phyloP scores from a whole-genome alignment of 2,113 vertebrate species.

The Atractosteus spatula region DNA sequence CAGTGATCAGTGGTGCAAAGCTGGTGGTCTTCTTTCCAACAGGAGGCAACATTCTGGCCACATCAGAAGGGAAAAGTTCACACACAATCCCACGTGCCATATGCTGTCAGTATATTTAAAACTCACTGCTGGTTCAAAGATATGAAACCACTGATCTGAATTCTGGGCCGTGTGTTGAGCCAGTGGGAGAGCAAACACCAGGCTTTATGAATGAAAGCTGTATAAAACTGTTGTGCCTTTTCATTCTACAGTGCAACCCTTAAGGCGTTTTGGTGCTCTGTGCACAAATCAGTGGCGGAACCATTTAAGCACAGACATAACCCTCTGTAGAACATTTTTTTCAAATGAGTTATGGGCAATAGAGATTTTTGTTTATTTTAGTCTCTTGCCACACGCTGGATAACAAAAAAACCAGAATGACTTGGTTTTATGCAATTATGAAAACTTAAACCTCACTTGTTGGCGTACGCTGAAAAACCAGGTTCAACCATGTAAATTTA shows the following conservation, averaged over 20 bases:
- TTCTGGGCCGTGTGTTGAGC: not conserved
- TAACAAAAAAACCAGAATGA: too few relatives aligned
- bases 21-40: constrained; percentile 9
- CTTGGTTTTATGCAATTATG: too few relatives aligned
- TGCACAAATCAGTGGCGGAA: too few relatives aligned
- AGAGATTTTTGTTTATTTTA: too few relatives aligned
- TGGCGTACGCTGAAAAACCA: too few relatives aligned
- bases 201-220: not conserved
- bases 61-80: constrained; percentile 27
- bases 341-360: too few relatives aligned
- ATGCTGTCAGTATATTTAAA: constrained; percentile 20
- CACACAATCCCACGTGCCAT: constrained; percentile 13
- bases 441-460: too few relatives aligned
- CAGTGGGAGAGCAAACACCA: constrained; percentile 4
- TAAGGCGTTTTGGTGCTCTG: too few relatives aligned
- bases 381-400: too few relatives aligned
- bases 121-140: constrained; percentile 20
- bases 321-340: too few relatives aligned
- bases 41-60: not conserved
- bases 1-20: constrained; percentile 25
- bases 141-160: not conserved
- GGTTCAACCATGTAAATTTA: too few relatives aligned
- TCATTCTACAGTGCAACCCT: not conserved
- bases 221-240: not conserved
- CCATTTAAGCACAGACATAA: too few relatives aligned